Percentiles rank a stretch among this genome's conserved stretches.
Evolutionary conservation across 2,888 invertebrate species (phyloP).

Genomic region (Drosophila birchii): DNA sequence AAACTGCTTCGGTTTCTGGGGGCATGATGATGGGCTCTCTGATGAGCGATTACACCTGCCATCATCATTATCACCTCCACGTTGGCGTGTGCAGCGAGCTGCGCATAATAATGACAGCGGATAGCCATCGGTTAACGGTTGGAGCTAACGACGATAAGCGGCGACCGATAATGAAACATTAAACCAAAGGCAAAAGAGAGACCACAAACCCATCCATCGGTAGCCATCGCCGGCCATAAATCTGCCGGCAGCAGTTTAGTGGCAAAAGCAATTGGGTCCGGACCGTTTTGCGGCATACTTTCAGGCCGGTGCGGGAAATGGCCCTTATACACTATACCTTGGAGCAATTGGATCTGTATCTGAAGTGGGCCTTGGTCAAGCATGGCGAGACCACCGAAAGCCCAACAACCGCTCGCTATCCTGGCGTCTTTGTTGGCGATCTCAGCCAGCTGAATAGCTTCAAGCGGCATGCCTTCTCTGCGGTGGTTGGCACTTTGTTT

Average conservation of each 20-base stretch:
- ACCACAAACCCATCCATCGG: conserved; percentile 4
- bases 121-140: conserved; percentile 51
- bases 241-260: conserved; percentile 31
- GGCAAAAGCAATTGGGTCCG: conserved; percentile 36
- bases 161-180: conserved; percentile 53
- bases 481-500: conserved; percentile 57
- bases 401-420: conserved; percentile 10
- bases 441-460: conserved; percentile 59
- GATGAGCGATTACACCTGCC: conserved; percentile 18
- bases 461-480: conserved; percentile 57
- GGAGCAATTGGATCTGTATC: conserved; percentile 33
- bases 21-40: background rate
- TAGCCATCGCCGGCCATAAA: conserved; percentile 28
- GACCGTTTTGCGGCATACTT: conserved; percentile 59
- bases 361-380: conserved; percentile 18
- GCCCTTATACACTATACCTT: conserved; percentile 40
- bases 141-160: conserved; percentile 33
- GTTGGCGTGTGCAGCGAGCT: conserved; percentile 34
- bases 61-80: conserved; percentile 8
- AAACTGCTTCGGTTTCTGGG: background rate
- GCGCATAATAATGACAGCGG: conserved; percentile 41
- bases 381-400: conserved; percentile 9
- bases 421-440: conserved; percentile 54
- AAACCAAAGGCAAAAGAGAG: conserved; percentile 7
- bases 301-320: conserved; percentile 54